These are phyloP conservation scores for Phyllotreta cruciferae DNA, from an alignment of 2,888 invertebrate species.

Conservation along the genomic window DNA sequence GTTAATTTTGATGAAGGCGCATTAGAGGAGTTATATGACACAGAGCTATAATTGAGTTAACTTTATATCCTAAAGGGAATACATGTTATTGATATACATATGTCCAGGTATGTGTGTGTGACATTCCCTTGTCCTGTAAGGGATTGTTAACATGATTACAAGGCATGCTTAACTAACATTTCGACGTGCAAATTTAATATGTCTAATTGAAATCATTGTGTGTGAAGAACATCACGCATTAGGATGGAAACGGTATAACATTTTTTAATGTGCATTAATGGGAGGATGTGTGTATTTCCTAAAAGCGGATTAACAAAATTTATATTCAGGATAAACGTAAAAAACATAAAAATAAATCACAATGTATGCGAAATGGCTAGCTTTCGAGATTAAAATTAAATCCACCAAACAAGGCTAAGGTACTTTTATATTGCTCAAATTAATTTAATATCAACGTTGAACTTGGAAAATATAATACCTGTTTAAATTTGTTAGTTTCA, in stretches of 20 bases:
- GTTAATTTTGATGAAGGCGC: no score
- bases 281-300: conserved; percentile 2
- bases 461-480: background rate
- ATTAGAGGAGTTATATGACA: no score
- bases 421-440: conserved; percentile 14
- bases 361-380: conserved; percentile 7
- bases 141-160: conserved; percentile 23
- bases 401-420: conserved; percentile 18
- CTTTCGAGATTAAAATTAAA: conserved; percentile 19
- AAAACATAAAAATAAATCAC: conserved; percentile 21
- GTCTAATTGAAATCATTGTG: conserved; percentile 21
- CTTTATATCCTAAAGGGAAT: no score
- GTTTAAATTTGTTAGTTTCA: no score
- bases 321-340: conserved; percentile 14
- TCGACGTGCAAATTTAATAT: conserved; percentile 23
- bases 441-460: conserved; percentile 17
- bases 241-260: background rate
- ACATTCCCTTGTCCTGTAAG: conserved; percentile 21
- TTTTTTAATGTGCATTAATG: background rate
- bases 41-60: no score
- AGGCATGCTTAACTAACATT: conserved; percentile 21
- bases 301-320: conserved; percentile 11
- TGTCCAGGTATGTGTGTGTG: conserved; percentile 14
- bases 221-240: background rate
- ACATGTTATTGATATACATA: background rate